phyloP scores from a whole-genome alignment of 1,140 invertebrate species.

The Calliopsis andreniformis region DNA sequence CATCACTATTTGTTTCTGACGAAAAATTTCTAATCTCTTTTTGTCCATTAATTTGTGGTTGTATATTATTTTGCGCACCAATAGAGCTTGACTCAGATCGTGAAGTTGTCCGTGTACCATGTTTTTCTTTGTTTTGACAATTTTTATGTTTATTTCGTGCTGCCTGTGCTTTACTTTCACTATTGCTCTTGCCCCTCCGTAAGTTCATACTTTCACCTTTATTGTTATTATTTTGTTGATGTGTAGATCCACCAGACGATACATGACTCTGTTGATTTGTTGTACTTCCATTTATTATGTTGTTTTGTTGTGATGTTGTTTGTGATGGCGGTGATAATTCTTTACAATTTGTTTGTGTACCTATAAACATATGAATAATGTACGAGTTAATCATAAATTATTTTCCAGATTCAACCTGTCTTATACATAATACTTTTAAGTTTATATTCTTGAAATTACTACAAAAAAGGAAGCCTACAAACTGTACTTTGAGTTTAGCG shows the following conservation, averaged over 20 bases:
- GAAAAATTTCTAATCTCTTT: slow-evolving; percentile 72
- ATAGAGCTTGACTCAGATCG: slow-evolving; percentile 75
- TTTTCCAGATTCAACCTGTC: too few relatives aligned
- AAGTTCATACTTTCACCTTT: slow-evolving; percentile 76
- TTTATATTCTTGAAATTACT: too few relatives aligned
- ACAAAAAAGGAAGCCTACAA: too few relatives aligned
- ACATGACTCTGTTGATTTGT: slow-evolving; percentile 69
- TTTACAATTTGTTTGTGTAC: slow-evolving; percentile 76
- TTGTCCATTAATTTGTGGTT: slow-evolving; percentile 71
- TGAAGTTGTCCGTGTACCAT: slow-evolving; percentile 71
- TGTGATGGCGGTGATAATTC: slow-evolving; percentile 73
- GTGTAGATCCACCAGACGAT: slow-evolving; percentile 61
- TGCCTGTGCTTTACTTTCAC: slow-evolving; percentile 80
- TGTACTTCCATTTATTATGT: slow-evolving; percentile 67
- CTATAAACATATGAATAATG: slow-evolving; percentile 58
- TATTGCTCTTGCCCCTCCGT: slow-evolving; percentile 79
- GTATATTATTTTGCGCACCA: slow-evolving; percentile 64
- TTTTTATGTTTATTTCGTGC: slow-evolving; percentile 80
- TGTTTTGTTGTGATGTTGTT: slow-evolving; percentile 69
- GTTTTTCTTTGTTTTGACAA: slow-evolving; percentile 80
- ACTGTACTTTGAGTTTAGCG: too few relatives aligned
- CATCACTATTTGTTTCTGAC: slow-evolving; percentile 68
- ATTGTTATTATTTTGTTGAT: slow-evolving; percentile 78
- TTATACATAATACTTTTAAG: too few relatives aligned
- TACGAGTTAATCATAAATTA: too few relatives aligned